Conservation (phyloP, 2,113 vertebrate genomes). For the Cyanoderma ruficeps region DNA sequence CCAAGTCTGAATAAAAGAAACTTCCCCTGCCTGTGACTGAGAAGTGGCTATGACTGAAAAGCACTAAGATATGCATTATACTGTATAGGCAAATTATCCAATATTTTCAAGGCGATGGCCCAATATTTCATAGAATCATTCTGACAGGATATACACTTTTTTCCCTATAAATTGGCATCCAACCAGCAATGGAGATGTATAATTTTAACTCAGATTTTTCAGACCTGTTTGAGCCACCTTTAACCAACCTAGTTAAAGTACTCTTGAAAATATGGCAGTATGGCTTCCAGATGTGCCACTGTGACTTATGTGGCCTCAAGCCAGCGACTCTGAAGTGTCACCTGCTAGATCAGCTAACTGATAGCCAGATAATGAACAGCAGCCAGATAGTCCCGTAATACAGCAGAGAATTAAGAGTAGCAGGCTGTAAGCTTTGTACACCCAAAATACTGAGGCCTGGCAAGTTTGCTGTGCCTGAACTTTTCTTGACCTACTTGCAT, state of each 20-base stretch:
- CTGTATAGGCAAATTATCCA: background rate
- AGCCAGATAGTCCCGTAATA: background rate
- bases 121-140: background rate
- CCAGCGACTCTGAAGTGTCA: background rate
- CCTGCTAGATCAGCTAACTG: background rate
- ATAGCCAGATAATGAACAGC: background rate
- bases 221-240: background rate
- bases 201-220: background rate
- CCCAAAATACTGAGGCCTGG: background rate
- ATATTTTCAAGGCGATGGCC: background rate
- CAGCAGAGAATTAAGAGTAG: background rate
- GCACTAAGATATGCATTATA: background rate
- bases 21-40: background rate
- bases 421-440: background rate
- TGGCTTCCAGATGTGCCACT: background rate
- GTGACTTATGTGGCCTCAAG: background rate
- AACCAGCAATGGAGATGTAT: background rate
- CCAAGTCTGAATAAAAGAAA: background rate
- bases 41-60: background rate
- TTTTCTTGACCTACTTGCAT: background rate
- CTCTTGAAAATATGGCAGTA: background rate
- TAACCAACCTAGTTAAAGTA: background rate
- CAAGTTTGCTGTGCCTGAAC: background rate
- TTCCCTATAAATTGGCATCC: background rate
- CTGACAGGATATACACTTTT: background rate